Base-by-base conservation (phyloP, 1,140 invertebrate genomes). In the Cecropterus lyciades region DNA sequence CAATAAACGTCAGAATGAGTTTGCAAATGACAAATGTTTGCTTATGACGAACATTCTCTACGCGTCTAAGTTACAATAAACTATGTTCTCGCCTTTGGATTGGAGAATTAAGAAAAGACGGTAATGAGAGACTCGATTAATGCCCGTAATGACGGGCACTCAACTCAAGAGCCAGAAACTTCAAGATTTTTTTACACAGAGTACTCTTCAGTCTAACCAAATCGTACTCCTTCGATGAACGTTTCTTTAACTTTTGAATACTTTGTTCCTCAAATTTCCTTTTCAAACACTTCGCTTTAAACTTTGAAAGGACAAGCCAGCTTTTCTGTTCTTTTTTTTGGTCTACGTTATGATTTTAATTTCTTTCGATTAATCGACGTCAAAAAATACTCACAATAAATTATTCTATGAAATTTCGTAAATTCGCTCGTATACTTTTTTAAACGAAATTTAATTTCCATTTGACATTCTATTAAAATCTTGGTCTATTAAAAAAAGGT, bases 11-110 rank as follows among this genome's bases (percentile, higher is more conserved):
- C 83, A 82, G 69, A 67, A 72, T 51, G 79, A 80, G 79, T 83
- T 85, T 84, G 77, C 69, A 80, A 84, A 85, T 87, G 85, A 85
- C 85, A 84, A 87, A 87, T 87, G 33, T 37, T 37, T 37, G 33
- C 11, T 37, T 11, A 37, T 37, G 33, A 37, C 33, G 33, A 37
- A 37, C 9, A 37, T 1, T 37, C 10, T 37, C 33, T 42, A 55
- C 30, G 42, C 52, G 27, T 53, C 51, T 53, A n/a, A 53, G 8
- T 53, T 53, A 55, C 52, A 55, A 17, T 55, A 40, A 55, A 55
- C 40, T 37, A 43, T 16, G 37, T 43, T 56, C 43, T 42, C 53
- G 53, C 37, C n/a, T 56, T 43, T 15, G n/a, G n/a, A n/a, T n/a
- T n/a, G n/a, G n/a, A n/a, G n/a, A n/a, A n/a, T n/a, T n/a, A n/a